Evolutionary conservation across 2,888 invertebrate genomes (phyloP).

Genomic region (Pseudococcus jackbeardsleyi): DNA sequence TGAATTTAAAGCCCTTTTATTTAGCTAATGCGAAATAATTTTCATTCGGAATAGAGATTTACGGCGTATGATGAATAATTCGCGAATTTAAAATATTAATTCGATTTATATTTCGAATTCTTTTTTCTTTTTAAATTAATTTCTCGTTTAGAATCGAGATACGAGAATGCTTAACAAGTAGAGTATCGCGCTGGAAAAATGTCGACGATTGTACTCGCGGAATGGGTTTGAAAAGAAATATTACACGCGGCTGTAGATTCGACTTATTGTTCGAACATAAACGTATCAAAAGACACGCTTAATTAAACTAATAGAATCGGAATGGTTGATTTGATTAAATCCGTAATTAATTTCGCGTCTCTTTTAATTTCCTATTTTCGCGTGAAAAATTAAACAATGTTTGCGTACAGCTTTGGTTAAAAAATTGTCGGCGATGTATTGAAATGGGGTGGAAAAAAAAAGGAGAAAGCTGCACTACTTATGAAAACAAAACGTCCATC

Average conservation of each 20-base stretch:
- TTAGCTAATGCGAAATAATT: neutral
- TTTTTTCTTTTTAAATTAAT: neutral
- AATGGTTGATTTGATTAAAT: neutral
- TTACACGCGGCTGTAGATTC: neutral
- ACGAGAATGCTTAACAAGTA: neutral
- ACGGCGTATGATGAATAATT: neutral
- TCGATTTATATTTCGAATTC: neutral
- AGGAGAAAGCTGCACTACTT: neutral
- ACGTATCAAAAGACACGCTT: neutral
- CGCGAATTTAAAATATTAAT: neutral
- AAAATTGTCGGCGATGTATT: neutral
- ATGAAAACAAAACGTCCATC: neutral
- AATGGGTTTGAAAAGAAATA: neutral
- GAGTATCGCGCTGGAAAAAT: neutral
- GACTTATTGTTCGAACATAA: neutral
- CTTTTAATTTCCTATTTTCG: neutral
- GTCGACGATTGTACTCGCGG: neutral
- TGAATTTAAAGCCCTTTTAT: neutral
- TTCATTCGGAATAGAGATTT: neutral
- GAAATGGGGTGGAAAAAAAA: neutral
- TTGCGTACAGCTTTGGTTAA: neutral
- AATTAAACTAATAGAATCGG: neutral
- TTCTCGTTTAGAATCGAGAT: neutral
- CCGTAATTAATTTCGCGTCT: conserved; percentile 1
- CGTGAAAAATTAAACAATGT: neutral